phyloP scores from a whole-genome alignment of 2,113 vertebrate species.

The Podilymbus podiceps region DNA sequence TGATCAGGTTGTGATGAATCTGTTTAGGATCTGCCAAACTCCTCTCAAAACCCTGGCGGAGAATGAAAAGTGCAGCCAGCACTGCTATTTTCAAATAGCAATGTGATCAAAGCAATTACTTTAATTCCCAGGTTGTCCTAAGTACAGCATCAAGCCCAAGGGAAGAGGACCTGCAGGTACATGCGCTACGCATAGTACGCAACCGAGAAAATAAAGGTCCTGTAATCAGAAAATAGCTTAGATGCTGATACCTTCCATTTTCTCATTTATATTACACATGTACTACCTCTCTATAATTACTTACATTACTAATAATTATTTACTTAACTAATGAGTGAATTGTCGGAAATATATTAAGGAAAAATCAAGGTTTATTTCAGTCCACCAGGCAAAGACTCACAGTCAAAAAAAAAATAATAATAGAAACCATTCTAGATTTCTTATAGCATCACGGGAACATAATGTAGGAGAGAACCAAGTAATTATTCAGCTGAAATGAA shows the following conservation, averaged over 20 bases:
- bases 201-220: not conserved
- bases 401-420: not conserved
- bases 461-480: fast-evolving
- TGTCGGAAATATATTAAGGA: not conserved
- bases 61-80: not conserved
- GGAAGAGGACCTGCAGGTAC: not conserved
- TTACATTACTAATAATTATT: not conserved
- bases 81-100: not conserved
- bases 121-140: not conserved
- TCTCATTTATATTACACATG: not conserved
- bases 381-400: not conserved
- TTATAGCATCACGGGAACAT: not conserved
- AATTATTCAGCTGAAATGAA: not conserved
- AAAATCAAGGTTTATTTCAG: not conserved
- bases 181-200: not conserved
- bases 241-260: not conserved
- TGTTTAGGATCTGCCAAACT: not conserved
- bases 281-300: not conserved
- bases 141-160: not conserved
- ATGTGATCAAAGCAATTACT: not conserved
- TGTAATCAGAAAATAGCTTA: not conserved
- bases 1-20: not conserved
- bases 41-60: not conserved
- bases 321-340: not conserved
- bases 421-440: not conserved